Evolutionary conservation across 2,888 invertebrate genomes (phyloP), one percentile per base, ranked within the genome.

Genomic region (Drosophila parthenogenetica): DNA sequence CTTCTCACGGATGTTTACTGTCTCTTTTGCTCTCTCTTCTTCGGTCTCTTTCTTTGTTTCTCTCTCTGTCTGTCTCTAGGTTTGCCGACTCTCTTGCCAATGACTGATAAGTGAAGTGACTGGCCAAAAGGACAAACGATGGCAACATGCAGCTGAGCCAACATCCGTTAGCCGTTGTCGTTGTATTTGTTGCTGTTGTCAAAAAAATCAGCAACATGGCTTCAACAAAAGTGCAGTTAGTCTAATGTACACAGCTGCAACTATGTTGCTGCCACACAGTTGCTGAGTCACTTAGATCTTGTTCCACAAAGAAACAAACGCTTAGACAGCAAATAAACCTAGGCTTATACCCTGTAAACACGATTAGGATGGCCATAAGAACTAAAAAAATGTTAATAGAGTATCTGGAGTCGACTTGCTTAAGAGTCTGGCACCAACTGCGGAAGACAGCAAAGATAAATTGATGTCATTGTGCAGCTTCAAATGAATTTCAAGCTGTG

Each of bases 191-290:
- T 35, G 35, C 4, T 69, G 60, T 64, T 85, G 82, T 73, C 70
- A 76, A 82, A 87, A 65, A 73, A 60, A 19, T 77, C 60, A 79
- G 69, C 86, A 81, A 48, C 75, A 37, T 46, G 51, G 40, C 73
- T 61, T 40, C 61, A 62, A 57, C 62, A 48, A 69, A 85, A 71
- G 79, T 82, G 73, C 88, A 85, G 88, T 87, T 87, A 87, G 64
- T 46, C 57, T 53, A 17, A 42, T 40, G 35, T 46, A 40, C 35
- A 45, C 72, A 65, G 57, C 77, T 49, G 78, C 73, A 62, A 42
- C 48, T 40, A 42, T 50, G 51, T 60, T 55, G 76, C 69, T 61
- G 77, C 58, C 73, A 67, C 81, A 86, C 82, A 81, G 61, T 78
- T 85, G 86, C 88, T 70, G 79, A 81, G 65, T 80, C 85, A 87